A percentile compares a stretch with the other conserved stretches of the same genome.
These are phyloP conservation scores for Tamias sibiricus DNA, from an alignment of 2,113 vertebrate genomes.

Conservation along the genomic window DNA sequence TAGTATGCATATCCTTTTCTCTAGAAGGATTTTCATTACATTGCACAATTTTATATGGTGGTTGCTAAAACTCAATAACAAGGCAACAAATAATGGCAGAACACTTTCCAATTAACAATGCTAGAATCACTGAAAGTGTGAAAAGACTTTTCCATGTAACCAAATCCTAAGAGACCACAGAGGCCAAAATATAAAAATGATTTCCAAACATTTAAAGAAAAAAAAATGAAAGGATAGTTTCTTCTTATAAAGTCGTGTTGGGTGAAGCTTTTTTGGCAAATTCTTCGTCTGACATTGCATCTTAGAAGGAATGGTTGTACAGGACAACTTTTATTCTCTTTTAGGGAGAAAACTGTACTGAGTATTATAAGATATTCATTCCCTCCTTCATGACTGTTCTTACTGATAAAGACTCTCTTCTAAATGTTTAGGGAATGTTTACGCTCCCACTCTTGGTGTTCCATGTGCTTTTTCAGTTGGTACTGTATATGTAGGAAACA, in stretches of 20 bases:
- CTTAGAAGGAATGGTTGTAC: not conserved
- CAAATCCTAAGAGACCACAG: not conserved
- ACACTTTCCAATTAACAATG: not conserved
- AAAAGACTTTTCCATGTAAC: not conserved
- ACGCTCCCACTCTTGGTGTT: not conserved
- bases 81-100: not conserved
- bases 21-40: not conserved
- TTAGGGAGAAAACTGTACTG: not conserved
- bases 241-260: not conserved
- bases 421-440: not conserved
- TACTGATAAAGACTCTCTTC: not conserved
- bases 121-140: not conserved
- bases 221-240: not conserved
- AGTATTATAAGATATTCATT: not conserved
- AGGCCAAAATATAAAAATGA: slow-evolving; percentile 8
- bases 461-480: not conserved
- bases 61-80: slow-evolving; percentile 10
- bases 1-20: no score
- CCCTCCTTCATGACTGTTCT: not conserved
- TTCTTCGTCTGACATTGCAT: not conserved
- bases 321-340: not conserved
- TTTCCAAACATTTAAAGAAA: not conserved
- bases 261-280: not conserved
- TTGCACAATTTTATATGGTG: not conserved
- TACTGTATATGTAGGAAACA: not conserved